Conservation (phyloP, 2,797 vertebrate genomes). For the Prunella strophiata region DNA sequence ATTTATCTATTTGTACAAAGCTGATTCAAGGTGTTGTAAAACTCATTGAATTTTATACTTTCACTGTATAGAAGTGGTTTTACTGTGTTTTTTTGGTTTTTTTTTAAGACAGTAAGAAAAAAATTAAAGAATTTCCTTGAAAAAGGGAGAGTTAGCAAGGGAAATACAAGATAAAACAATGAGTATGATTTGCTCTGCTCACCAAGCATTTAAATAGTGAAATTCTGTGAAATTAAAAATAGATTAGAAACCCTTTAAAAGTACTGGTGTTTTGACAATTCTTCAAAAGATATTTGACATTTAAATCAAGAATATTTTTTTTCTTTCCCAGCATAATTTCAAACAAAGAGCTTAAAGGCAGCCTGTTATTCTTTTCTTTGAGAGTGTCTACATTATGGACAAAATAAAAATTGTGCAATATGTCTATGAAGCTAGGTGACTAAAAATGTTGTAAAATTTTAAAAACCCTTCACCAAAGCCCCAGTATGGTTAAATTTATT, state of each 20-base stretch:
- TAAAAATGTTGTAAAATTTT: not conserved
- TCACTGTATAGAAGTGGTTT: not conserved
- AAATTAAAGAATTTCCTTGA: not conserved
- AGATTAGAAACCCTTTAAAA: not conserved
- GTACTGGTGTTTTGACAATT: not conserved
- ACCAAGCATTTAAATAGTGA: not conserved
- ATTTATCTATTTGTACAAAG: not conserved
- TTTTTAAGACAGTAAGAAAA: not conserved
- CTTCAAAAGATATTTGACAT: constrained; percentile 4
- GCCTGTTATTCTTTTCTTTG: not conserved
- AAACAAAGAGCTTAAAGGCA: not conserved
- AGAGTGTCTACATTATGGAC: not conserved
- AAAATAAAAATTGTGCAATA: not conserved
- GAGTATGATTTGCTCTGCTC: not conserved
- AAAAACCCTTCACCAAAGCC: not conserved
- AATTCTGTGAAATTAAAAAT: not conserved
- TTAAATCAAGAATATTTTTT: not conserved
- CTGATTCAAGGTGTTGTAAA: not conserved
- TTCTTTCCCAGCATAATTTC: not conserved
- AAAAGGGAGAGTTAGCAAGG: not conserved
- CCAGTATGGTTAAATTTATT: not conserved
- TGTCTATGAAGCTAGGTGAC: not conserved
- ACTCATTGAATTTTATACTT: not conserved
- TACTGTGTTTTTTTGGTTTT: not conserved
- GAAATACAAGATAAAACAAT: not conserved